Base-by-base conservation (phyloP, 2,113 vertebrate genomes). In the Cephalopholis sonnerati region DNA sequence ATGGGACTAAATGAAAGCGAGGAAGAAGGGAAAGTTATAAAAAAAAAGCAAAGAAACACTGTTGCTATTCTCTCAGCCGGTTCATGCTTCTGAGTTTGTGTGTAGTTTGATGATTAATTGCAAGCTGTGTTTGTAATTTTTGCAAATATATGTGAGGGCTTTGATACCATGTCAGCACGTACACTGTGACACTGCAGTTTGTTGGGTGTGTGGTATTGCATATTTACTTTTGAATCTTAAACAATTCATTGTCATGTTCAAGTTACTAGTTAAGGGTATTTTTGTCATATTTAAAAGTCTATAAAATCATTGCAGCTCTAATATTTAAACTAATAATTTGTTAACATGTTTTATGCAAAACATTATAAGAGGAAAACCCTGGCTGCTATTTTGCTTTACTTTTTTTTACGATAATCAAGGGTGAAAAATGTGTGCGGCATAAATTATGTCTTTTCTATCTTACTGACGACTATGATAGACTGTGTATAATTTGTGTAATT, bases 1-100 rank as follows among this genome's bases (percentile, higher is more conserved):
- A 91, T 87, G 72, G 86, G 84, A 79, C 89, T 79, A 89, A 92
- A 92, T 92, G 86, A 93, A 93, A 91, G 90, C 74, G 54, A 87
- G 82, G 81, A 90, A 85, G 86, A 90, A 84, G 83, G 91, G 90
- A 93, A 93, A 92, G 81, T 92, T 89, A 71, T 61, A 64, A 29
- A 32, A 11, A 27, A 58, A 54, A 54, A 29, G 16, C 11, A 48
- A 48, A 48, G 48, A 50, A 86, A 48, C 61, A 70, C 22, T 82
- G 74, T 81, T 80, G 73, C 73, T 77, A 11, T 79, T 87, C 44
- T 73, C 74, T 84, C 89, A 88, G 87, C 53, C 67, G 63, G 51
- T 79, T 87, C 70, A 22, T 41, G 32, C 25, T 12, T 90, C 66
- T 69, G 48, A 72, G 71, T 82, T 74, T 78, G 32, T 50, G 24